Evolutionary conservation across 1,140 invertebrate species (phyloP), one percentile per base, ranked within the genome.

Genomic region (Propsilocerus akamusi): DNA sequence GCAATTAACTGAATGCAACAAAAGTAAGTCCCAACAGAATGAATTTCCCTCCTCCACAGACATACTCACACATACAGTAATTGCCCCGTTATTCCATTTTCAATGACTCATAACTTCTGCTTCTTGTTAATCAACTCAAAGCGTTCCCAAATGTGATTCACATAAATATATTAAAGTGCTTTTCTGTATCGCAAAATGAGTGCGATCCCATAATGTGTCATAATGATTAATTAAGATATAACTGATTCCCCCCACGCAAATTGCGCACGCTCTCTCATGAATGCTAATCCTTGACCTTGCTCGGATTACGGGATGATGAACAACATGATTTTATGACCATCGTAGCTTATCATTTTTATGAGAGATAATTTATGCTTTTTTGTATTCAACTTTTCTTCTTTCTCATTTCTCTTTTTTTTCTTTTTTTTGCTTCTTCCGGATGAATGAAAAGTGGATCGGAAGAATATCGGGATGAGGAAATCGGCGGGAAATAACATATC

Each of bases 171-270:
- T n/a, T n/a, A n/a, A n/a, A n/a, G n/a, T n/a, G n/a, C n/a, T n/a
- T n/a, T n/a, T n/a, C n/a, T n/a, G n/a, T n/a, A n/a, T n/a, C n/a
- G n/a, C n/a, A n/a, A n/a, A n/a, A n/a, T n/a, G n/a, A n/a, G n/a
- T n/a, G n/a, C n/a, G n/a, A n/a, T 17, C 22, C 34, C 22, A 41
- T 41, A 20, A 41, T 41, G 14, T 41, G 34, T 20, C 22, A 41
- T 41, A 41, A 41, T 41, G 17, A 41, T 41, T 41, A 41, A 41
- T 41, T 41, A 41, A 41, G 34, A 41, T 41, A 41, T 20, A 41
- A 41, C 22, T 8, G 34, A 41, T 20, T 41, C 14, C 10, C 14
- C 2, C 7, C 34, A 20, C 22, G 10, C 14, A 6, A 7, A 30
- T 30, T 11, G 6, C 10, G 28, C 28, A 30, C 28, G 28, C 28